Evolutionary conservation across 2,888 invertebrate species (phyloP).

Genomic region (Platycheirus rosarum): DNA sequence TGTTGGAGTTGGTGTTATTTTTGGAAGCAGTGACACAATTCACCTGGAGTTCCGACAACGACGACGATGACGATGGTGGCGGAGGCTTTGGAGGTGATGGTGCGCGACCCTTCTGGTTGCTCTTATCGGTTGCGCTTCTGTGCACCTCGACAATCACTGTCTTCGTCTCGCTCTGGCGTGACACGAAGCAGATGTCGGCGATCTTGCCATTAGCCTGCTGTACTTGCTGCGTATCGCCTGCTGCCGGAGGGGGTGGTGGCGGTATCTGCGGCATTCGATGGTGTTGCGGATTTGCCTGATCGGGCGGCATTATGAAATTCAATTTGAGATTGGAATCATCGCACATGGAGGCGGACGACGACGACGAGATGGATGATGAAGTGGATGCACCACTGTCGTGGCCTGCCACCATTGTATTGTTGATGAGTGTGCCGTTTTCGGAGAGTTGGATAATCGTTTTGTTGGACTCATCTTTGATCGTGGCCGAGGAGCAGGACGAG

Average conservation of each 20-base stretch:
- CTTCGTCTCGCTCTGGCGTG: constrained; percentile 84
- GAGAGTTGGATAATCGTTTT: constrained; percentile 89
- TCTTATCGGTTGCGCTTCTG: constrained; percentile 81
- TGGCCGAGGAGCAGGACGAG: constrained; percentile 68
- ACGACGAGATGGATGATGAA: constrained; percentile 58
- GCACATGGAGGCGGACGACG: constrained; percentile 61
- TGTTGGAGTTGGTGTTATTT: constrained; percentile 27
- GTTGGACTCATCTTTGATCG: constrained; percentile 82
- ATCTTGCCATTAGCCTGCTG: constrained; percentile 77
- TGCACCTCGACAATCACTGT: constrained; percentile 91
- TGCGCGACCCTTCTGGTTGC: constrained; percentile 76
- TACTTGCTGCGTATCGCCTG: constrained; percentile 56
- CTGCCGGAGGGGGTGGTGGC: constrained; percentile 49
- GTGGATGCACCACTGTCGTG: constrained; percentile 69
- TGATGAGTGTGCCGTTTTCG: constrained; percentile 88
- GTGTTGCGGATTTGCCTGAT: constrained; percentile 58
- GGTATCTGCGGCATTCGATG: constrained; percentile 75
- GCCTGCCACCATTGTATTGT: constrained; percentile 83
- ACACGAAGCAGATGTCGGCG: constrained; percentile 82
- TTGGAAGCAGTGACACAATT: constrained; percentile 27
- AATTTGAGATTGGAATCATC: constrained; percentile 55
- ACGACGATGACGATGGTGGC: constrained; percentile 42
- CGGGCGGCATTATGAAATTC: constrained; percentile 65
- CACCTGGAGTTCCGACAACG: constrained; percentile 47
- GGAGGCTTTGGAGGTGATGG: constrained; percentile 80